Evolutionary conservation across 1,140 invertebrate genomes (phyloP).

Genomic region (Berghia stephanieae): DNA sequence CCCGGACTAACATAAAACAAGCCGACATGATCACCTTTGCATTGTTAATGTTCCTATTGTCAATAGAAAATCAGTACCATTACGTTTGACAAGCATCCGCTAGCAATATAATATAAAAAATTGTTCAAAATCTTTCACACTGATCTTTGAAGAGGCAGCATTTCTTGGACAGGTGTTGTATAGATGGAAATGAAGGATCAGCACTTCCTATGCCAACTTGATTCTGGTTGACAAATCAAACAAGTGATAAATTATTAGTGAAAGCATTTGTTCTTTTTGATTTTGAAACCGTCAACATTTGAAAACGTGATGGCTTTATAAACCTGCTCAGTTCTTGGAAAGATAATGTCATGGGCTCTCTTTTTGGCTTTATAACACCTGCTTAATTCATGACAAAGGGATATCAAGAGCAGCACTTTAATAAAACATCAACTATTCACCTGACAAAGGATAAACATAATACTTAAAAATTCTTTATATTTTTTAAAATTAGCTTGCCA

Average conservation of each 20-base stretch:
- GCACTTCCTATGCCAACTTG: constrained; percentile 79
- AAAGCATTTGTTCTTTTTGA: background rate
- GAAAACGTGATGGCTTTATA: background rate
- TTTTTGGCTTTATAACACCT: no score
- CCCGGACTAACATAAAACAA: background rate
- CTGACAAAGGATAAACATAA: no score
- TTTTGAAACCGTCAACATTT: no score
- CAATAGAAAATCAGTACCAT: background rate
- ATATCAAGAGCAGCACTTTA: background rate
- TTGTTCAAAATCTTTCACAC: no score
- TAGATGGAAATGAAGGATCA: constrained; percentile 83
- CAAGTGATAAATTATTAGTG: constrained; percentile 21
- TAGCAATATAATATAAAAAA: background rate
- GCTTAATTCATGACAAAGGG: background rate
- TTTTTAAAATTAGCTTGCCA: no score
- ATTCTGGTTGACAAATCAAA: constrained; percentile 55
- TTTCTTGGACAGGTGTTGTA: constrained; percentile 49
- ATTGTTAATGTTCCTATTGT: background rate
- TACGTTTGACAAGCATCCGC: background rate
- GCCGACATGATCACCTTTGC: background rate
- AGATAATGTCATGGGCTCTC: background rate
- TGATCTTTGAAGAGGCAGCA: background rate
- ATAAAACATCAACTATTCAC: background rate
- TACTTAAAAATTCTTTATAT: no score
- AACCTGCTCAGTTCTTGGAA: background rate